Percentiles rank a stretch among this genome's conserved stretches.
Conservation (phyloP, 2,113 vertebrate genomes). For the Odontophorus gujanensis region DNA sequence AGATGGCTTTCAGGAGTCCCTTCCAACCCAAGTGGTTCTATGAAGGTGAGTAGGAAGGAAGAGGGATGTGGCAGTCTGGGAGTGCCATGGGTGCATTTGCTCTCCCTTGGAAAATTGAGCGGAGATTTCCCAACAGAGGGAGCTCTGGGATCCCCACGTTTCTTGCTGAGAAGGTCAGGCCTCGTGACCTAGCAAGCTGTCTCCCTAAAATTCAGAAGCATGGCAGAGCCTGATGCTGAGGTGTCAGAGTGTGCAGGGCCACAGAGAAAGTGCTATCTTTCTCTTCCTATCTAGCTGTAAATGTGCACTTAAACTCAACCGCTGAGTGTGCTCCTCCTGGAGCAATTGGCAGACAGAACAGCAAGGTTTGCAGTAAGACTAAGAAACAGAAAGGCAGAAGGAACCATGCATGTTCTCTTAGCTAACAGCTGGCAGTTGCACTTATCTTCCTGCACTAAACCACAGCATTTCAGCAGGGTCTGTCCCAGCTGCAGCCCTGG, state of each 20-base stretch:
- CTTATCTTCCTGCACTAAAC: background rate
- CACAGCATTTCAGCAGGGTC: background rate
- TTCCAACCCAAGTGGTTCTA: no score
- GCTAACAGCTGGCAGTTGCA: background rate
- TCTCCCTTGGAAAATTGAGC: fast-evolving
- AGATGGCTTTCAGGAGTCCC: no score
- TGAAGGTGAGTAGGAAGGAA: background rate
- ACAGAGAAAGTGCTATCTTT: background rate
- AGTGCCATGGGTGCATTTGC: fast-evolving
- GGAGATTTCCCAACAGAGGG: slow-evolving; percentile 40
- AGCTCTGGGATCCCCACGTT: background rate
- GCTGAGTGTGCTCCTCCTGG: background rate
- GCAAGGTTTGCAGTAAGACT: background rate
- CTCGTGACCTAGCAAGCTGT: background rate
- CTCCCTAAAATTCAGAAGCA: no score
- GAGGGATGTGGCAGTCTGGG: background rate
- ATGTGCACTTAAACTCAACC: fast-evolving
- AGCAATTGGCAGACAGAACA: background rate
- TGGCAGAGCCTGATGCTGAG: fast-evolving
- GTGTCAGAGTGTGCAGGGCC: fast-evolving
- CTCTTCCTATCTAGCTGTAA: background rate
- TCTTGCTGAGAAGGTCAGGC: background rate
- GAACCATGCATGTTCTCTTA: background rate
- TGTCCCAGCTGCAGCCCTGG: background rate
- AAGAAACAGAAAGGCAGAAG: background rate